Percentiles rank a stretch among this genome's conserved stretches.
Conservation (phyloP, 2,888 invertebrate genomes). For the Lasioglossum pauxillum region DNA sequence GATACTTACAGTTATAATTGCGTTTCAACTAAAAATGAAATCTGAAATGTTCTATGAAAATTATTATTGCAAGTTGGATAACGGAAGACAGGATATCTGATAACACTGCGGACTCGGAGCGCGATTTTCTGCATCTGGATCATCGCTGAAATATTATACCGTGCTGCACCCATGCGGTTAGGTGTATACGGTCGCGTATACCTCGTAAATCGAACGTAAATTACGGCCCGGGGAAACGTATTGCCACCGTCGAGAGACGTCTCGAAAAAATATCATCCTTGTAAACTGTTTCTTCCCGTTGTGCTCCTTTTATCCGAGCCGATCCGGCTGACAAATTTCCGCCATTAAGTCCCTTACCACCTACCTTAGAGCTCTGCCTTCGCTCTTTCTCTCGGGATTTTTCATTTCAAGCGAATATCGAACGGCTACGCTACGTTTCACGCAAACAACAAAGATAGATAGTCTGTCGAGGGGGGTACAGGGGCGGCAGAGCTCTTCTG, state of each 20-base stretch:
- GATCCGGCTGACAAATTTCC: constrained; percentile 38
- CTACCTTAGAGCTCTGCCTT: not conserved
- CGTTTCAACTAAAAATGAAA: no score
- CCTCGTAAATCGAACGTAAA: constrained; percentile 59
- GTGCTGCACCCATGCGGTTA: not conserved
- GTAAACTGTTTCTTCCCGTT: constrained; percentile 7
- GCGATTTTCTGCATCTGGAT: not conserved
- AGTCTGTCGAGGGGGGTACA: not conserved
- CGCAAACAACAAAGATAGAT: not conserved
- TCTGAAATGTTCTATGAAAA: not conserved
- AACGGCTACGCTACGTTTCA: not conserved
- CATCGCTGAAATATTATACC: not conserved
- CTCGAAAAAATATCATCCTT: constrained; percentile 37
- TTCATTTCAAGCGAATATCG: not conserved
- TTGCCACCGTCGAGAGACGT: constrained; percentile 23
- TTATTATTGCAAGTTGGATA: not conserved
- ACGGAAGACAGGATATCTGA: not conserved
- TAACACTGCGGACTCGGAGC: not conserved
- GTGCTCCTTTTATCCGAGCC: constrained; percentile 28
- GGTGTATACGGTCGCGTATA: not conserved
- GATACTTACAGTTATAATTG: no score
- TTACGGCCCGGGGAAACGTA: constrained; percentile 45
- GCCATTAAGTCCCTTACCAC: not conserved
- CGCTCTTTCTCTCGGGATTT: not conserved
- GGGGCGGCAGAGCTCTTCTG: not conserved